phyloP scores from a whole-genome alignment of 2,888 invertebrate species.

The Pristionchus arcanus region DNA sequence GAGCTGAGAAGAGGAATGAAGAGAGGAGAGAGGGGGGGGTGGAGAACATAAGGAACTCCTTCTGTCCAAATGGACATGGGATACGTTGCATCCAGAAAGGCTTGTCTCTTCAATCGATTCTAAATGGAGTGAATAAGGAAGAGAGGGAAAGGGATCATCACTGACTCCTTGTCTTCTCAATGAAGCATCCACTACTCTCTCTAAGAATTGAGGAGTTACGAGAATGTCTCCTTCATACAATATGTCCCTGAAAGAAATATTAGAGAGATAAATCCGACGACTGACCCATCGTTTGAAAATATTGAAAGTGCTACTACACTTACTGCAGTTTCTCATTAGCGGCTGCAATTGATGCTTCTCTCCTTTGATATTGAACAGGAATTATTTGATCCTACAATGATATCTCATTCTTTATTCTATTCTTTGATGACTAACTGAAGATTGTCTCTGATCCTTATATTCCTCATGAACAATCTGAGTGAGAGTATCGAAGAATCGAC shows the following conservation, averaged over 20 bases:
- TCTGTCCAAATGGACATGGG: slow-evolving; percentile 30
- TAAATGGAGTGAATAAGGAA: neutral
- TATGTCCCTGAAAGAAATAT: slow-evolving; percentile 15
- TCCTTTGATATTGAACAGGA: neutral
- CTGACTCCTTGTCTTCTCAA: slow-evolving; percentile 36
- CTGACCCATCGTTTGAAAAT: neutral
- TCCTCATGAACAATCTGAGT: slow-evolving; percentile 45
- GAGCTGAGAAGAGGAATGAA: slow-evolving; percentile 34
- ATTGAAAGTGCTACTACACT: neutral
- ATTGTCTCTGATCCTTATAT: slow-evolving; percentile 21
- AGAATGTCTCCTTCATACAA: slow-evolving; percentile 52
- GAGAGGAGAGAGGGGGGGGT: neutral
- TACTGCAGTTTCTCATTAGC: slow-evolving; percentile 40
- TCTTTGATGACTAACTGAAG: neutral
- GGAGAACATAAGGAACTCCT: slow-evolving; percentile 46
- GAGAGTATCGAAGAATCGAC: slow-evolving; percentile 44
- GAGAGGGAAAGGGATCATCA: neutral
- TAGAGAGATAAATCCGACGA: neutral
- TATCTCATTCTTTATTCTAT: neutral
- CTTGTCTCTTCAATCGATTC: slow-evolving; percentile 44
- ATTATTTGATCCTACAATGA: slow-evolving; percentile 32
- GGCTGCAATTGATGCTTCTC: slow-evolving; percentile 23
- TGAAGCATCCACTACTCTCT: slow-evolving; percentile 44
- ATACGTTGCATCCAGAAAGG: slow-evolving; percentile 24
- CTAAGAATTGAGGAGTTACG: slow-evolving; percentile 35